Conservation (phyloP, 2,888 invertebrate genomes). For the Congeria kusceri region DNA sequence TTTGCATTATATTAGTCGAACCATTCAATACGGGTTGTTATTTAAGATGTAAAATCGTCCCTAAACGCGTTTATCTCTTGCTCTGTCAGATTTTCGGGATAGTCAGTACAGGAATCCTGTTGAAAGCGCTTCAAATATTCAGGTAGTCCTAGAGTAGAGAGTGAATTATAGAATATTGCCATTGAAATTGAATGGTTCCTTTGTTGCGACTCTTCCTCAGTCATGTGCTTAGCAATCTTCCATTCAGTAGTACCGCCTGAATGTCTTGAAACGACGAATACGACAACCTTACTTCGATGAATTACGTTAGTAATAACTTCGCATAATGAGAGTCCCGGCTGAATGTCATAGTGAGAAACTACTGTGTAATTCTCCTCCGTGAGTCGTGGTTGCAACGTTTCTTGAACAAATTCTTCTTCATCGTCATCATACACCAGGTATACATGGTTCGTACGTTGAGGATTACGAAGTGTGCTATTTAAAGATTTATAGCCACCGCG, state of each 20-base stretch:
- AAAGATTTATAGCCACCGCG: not conserved
- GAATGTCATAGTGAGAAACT: not conserved
- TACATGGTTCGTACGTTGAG: constrained; percentile 3
- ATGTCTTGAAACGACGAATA: not conserved
- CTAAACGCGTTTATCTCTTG: too few relatives aligned
- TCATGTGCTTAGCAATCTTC: constrained; percentile 4
- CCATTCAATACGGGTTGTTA: too few relatives aligned
- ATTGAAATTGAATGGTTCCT: not conserved
- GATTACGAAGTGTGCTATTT: not conserved
- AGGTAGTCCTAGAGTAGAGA: not conserved
- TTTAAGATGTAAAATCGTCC: too few relatives aligned
- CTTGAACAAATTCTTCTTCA: not conserved
- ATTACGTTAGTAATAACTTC: not conserved
- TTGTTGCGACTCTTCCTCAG: not conserved
- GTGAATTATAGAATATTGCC: not conserved
- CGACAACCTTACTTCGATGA: not conserved
- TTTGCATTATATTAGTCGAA: too few relatives aligned
- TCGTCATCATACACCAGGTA: constrained; percentile 4
- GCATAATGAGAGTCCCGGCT: not conserved
- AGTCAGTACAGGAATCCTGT: not conserved
- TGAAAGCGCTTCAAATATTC: not conserved
- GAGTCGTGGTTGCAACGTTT: not conserved
- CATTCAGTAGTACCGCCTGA: not conserved
- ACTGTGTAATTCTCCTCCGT: not conserved
- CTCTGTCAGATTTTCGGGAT: too few relatives aligned